Percentiles rank a stretch among this genome's conserved stretches.
Conservation (phyloP, 2,797 vertebrate species). For the Etheostoma nigrum region DNA sequence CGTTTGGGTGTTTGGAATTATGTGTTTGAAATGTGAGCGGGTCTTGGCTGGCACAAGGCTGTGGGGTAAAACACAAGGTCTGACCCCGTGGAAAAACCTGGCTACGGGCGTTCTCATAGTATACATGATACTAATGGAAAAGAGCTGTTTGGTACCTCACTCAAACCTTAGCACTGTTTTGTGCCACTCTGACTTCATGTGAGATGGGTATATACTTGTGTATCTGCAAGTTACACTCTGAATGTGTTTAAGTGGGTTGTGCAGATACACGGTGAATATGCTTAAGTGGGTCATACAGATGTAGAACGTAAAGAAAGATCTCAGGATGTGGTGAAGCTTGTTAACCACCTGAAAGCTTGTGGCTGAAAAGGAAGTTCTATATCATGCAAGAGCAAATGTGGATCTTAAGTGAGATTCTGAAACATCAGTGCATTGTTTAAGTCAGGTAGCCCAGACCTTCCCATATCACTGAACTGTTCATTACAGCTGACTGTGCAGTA, state of each 20-base stretch:
- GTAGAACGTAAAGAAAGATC: neutral
- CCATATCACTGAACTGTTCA: conserved; percentile 16
- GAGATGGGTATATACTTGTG: conserved; percentile 15
- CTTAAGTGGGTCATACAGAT: conserved; percentile 35
- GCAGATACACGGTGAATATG: conserved; percentile 13
- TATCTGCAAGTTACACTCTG: conserved; percentile 20
- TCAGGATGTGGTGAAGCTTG: conserved; percentile 20
- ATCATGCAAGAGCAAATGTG: conserved; percentile 8
- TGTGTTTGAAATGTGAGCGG: conserved; percentile 69
- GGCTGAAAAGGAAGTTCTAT: conserved; percentile 29
- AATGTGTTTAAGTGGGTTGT: conserved; percentile 27
- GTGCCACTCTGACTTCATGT: conserved; percentile 14
- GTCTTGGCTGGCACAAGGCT: conserved; percentile 54
- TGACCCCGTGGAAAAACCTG: conserved; percentile 36
- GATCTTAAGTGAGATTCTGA: conserved; percentile 4
- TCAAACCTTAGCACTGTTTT: conserved; percentile 19
- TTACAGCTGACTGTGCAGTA: conserved; percentile 36
- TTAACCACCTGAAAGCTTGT: conserved; percentile 34
- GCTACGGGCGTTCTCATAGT: conserved; percentile 20
- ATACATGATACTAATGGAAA: conserved; percentile 47
- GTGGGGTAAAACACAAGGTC: conserved; percentile 44
- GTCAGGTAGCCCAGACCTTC: conserved; percentile 15
- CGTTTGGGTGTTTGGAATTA: conserved; percentile 53
- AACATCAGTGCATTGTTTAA: conserved; percentile 15
- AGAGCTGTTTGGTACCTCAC: conserved; percentile 38